Conservation (phyloP, 2,888 invertebrate genomes). For the Rutpela maculata region DNA sequence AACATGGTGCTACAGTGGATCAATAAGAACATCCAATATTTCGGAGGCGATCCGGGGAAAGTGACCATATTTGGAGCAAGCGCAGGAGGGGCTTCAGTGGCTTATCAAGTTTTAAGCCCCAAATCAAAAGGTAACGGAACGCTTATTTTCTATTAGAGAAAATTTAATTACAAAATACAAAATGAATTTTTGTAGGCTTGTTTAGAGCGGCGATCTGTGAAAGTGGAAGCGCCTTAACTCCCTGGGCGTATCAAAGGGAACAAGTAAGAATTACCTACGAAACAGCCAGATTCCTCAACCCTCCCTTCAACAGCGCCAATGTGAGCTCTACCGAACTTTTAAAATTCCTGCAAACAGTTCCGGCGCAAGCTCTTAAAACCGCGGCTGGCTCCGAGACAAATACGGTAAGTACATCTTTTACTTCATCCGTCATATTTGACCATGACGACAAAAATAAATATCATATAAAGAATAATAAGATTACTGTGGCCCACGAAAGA, state of each 20-base stretch:
- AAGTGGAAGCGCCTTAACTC: conserved; percentile 67
- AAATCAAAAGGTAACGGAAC: conserved; percentile 50
- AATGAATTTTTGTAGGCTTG: conserved; percentile 53
- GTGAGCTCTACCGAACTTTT: no score
- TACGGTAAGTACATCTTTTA: no score
- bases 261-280: conserved; percentile 61
- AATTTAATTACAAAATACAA: no score
- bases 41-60: conserved; percentile 65
- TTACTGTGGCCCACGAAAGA: no score
- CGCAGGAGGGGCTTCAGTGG: conserved; percentile 65
- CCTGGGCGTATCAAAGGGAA: conserved; percentile 68
- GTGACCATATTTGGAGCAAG: conserved; percentile 67
- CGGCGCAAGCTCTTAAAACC: no score
- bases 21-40: conserved; percentile 62
- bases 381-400: no score
- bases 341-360: no score
- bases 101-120: conserved; percentile 59
- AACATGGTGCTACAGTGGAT: conserved; percentile 64
- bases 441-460: no score
- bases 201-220: conserved; percentile 68
- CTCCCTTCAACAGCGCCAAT: conserved; percentile 2
- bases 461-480: no score
- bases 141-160: background rate
- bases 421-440: no score
- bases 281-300: conserved; percentile 61